Evolutionary conservation across 2,888 invertebrate genomes (phyloP).

Genomic region (Campopleginae sp.): DNA sequence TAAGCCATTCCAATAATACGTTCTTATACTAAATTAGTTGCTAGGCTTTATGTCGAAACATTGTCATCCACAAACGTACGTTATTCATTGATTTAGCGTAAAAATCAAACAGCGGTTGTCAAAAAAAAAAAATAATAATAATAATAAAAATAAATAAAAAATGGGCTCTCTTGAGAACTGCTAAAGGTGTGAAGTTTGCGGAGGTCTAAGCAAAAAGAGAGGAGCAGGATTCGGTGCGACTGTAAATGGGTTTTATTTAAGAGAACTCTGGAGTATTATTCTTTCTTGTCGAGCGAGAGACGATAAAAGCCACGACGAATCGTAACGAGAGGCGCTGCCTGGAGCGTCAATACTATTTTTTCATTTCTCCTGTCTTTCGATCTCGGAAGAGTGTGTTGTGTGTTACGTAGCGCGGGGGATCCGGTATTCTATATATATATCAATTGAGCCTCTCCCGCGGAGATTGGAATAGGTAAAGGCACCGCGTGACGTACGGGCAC

Average conservation of each 20-base stretch:
- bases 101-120: not conserved
- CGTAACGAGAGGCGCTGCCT: slow-evolving; percentile 78
- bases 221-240: slow-evolving; percentile 64
- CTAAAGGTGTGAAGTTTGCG: slow-evolving; percentile 45
- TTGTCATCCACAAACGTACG: not conserved
- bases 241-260: slow-evolving; percentile 42
- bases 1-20: slow-evolving; percentile 14
- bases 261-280: slow-evolving; percentile 33
- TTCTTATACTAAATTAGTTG: not conserved
- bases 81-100: not conserved
- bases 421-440: slow-evolving; percentile 62
- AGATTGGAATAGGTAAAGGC: slow-evolving; percentile 68
- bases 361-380: slow-evolving; percentile 21
- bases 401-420: slow-evolving; percentile 72
- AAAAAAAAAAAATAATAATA: too few relatives aligned
- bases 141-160: too few relatives aligned
- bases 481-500: slow-evolving; percentile 61
- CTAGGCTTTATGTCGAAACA: not conserved
- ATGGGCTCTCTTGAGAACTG: slow-evolving; percentile 7
- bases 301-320: slow-evolving; percentile 80
- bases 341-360: slow-evolving; percentile 64
- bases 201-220: slow-evolving; percentile 46
- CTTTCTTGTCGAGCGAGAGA: slow-evolving; percentile 42
- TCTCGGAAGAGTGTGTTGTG: slow-evolving; percentile 67
- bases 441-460: slow-evolving; percentile 76